These are phyloP conservation scores for Anarsia innoxiella DNA, from an alignment of 2,888 invertebrate genomes.

Conservation along the genomic window DNA sequence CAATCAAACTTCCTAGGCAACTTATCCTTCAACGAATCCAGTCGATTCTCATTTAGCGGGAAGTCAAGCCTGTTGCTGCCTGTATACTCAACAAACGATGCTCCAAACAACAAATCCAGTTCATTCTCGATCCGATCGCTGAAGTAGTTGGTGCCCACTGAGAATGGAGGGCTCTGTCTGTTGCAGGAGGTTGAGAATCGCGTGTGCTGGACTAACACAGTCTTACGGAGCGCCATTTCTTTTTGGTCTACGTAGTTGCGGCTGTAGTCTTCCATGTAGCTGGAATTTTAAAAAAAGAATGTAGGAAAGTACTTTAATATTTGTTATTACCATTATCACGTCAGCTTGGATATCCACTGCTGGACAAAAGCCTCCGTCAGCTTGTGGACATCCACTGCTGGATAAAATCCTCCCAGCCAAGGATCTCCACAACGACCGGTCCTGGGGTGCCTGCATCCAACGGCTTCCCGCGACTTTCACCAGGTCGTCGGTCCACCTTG, in stretches of 20 bases:
- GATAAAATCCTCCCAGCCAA: no score
- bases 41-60: slow-evolving; percentile 32
- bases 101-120: slow-evolving; percentile 35
- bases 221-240: slow-evolving; percentile 55
- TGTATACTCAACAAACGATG: no score
- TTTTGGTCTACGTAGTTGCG: slow-evolving; percentile 40
- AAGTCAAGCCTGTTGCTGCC: not conserved
- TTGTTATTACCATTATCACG: no score
- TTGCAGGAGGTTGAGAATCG: slow-evolving; percentile 49
- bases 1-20: slow-evolving; percentile 54
- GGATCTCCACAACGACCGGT: no score
- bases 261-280: slow-evolving; percentile 20
- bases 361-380: no score
- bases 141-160: slow-evolving; percentile 40
- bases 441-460: no score
- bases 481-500: no score
- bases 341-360: no score
- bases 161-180: slow-evolving; percentile 48
- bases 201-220: slow-evolving; percentile 37
- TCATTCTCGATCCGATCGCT: slow-evolving; percentile 45
- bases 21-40: slow-evolving; percentile 26
- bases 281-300: slow-evolving; percentile 2
- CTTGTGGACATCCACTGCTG: no score
- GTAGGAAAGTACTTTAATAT: no score
- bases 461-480: no score